Base-by-base conservation (phyloP, 2,888 invertebrate species). In the Habroteleia sp. region DNA sequence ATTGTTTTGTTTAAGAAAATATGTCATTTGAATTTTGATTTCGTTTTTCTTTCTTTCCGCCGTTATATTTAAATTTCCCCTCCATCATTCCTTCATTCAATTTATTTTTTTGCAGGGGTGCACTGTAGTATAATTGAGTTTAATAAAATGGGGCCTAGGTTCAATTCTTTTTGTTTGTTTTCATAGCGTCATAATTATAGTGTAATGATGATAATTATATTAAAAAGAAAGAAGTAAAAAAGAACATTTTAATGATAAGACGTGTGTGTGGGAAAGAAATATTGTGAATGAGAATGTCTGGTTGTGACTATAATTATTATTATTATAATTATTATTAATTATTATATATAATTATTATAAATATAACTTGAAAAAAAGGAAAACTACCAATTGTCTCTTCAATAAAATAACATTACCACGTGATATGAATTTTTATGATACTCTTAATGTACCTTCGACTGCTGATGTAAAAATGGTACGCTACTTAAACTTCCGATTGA, bases 291-390 rank as follows among this genome's bases (percentile, higher is more conserved):
- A 50, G 73, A 48, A 27, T 63, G 74, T 13, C 20, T 71, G 66
- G 48, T 71, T 66, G 76, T 76, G 63, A 74, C 54, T 68, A 62
- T 56, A 44, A 72, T 68, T 63, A 72, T 74, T 71, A 63, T 72
- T 44, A 68, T 56, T 10, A 46, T 46, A 5, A 52, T 52, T 41
- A 41, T 41, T 41, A 63, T 58, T 52, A 65, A 60, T 69, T 60
- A 69, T 69, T 60, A 60, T 71, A 71, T 71, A 62, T 71, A 71
- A 69, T 71, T 62, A 71, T 71, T 71, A 71, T 76, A 66, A 76
- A 76, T 76, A 72, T 76, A 76, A 69, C 33, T 44, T 46, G 48
- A 8, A 71, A 75, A 68, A 74, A 73, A 20, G 39, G 27, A 63
- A 58, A 27, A 27, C n/a, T n/a, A n/a, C 3, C 33, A 58, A 65